Base-by-base conservation (phyloP, 2,113 vertebrate genomes). In the Archilochus colubris region DNA sequence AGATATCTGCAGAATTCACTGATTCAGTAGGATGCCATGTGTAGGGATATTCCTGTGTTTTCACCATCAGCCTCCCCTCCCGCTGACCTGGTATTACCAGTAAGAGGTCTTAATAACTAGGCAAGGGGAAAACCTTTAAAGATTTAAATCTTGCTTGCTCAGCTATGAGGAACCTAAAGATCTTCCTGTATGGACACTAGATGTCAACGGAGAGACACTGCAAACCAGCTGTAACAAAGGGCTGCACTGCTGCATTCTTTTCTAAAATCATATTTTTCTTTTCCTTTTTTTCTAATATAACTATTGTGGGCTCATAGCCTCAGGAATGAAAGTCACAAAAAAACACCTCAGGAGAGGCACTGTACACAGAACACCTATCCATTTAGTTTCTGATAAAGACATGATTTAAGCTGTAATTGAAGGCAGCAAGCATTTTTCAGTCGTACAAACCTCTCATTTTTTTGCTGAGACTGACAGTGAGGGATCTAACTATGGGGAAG, bases 201-300 rank as follows among this genome's bases (percentile, higher is more conserved):
- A 74, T 97, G 95, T 97, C 96, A 97, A 96, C 43, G 93, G 93
- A 96, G 96, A 95, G 91, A 94, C 88, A 70, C 73, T 66, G 92
- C 84, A 83, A 91, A 89, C 44, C 72, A 63, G 62, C 40, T 78
- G 86, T 78, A 91, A 91, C 76, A 91, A 92, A 95, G 62, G 83
- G 58, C 36, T 75, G 36, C 38, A 23, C 55, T 2, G 16, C 38
- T 51, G 36, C 80, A n/a, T 88, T 86, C 79, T 40, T 40, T 40
- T 44, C 66, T 81, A 38, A 80, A 86, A 21, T 7, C n/a, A 40
- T 22, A 30, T 38, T 72, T n/a, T 94, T 83, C 58, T 25, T 50
- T 36, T 43, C 40, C 53, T 78, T 27, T n/a, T 87, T 58, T 85
- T 28, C 38, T 72, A 69, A 53, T 12, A 53, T 8, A 58, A 31